Evolutionary conservation across 2,113 vertebrate species (phyloP).

Genomic region (Percopsis transmontana): DNA sequence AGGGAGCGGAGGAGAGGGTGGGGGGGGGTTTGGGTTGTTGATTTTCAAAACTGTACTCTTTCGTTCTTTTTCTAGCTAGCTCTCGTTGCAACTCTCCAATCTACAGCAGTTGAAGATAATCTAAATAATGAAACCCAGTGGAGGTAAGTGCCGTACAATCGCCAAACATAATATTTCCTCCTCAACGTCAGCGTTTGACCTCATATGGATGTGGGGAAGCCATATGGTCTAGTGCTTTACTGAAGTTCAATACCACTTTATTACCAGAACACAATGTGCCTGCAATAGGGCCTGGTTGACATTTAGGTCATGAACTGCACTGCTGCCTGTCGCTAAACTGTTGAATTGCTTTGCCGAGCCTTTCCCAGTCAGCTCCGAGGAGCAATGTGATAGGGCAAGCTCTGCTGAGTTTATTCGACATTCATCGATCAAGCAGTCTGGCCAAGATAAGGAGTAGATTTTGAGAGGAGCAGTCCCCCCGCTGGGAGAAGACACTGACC

Average conservation of each 20-base stretch:
- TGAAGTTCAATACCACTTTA: not conserved
- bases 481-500: slow-evolving; percentile 43
- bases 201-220: too few species aligned
- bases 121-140: too few species aligned
- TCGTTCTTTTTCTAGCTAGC: too few species aligned
- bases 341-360: slow-evolving; percentile 53
- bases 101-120: too few species aligned
- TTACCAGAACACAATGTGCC: not conserved
- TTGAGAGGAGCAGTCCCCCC: slow-evolving; percentile 51
- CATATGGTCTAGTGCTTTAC: too few species aligned
- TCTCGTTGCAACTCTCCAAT: too few species aligned
- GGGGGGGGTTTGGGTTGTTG: too few species aligned
- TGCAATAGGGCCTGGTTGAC: not conserved
- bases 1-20: too few species aligned
- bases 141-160: too few species aligned
- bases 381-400: slow-evolving; percentile 53
- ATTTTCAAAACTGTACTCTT: too few species aligned
- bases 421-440: slow-evolving; percentile 70
- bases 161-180: too few species aligned
- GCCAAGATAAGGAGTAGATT: slow-evolving; percentile 54
- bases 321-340: slow-evolving; percentile 36
- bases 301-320: not conserved
- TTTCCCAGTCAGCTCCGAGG: slow-evolving; percentile 54
- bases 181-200: too few species aligned
- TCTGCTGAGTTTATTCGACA: slow-evolving; percentile 63